These are phyloP conservation scores for Cromileptes altivelis DNA, from an alignment of 2,113 vertebrate genomes.

Conservation along the genomic window DNA sequence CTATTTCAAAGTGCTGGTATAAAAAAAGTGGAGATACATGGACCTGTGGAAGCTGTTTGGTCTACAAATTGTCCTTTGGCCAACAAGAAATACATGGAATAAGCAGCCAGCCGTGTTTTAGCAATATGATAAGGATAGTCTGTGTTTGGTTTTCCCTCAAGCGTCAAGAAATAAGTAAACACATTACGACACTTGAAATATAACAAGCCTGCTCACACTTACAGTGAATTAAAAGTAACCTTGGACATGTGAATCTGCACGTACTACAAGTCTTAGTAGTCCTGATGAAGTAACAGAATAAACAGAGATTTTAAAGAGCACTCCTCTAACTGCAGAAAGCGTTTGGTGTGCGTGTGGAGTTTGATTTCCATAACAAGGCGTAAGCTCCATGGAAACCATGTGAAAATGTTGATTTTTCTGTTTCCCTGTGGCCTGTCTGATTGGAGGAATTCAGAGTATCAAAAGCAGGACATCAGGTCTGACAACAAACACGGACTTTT, in stretches of 20 bases:
- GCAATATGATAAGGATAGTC: conserved; percentile 29
- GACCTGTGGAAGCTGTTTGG: conserved; percentile 23
- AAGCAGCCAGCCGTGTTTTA: conserved; percentile 16
- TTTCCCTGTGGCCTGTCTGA: conserved; percentile 41
- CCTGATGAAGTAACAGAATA: conserved; percentile 54
- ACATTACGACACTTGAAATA: conserved; percentile 33
- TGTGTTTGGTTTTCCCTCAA: conserved; percentile 36
- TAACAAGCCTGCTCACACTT: conserved; percentile 15
- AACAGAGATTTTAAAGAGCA: conserved; percentile 65
- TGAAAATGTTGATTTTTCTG: conserved; percentile 59
- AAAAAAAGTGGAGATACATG: conserved; percentile 21
- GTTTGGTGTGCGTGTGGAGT: conserved; percentile 35
- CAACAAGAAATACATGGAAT: conserved; percentile 41
- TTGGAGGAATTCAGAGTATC: conserved; percentile 56
- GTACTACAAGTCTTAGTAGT: conserved; percentile 23
- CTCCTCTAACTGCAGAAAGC: conserved; percentile 25
- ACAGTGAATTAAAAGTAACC: conserved; percentile 8
- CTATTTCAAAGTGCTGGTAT: conserved; percentile 4
- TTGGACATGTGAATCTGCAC: conserved; percentile 41
- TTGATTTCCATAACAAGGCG: conserved; percentile 69
- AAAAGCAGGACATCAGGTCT: conserved; percentile 48
- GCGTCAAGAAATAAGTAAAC: conserved; percentile 36
- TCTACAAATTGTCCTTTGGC: background rate
- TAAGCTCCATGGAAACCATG: conserved; percentile 67
- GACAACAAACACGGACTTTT: conserved; percentile 44